Evolutionary conservation across 37 sponge, comb jelly and placozoan species (phyloP), one percentile per base, ranked within the genome.

Genomic region (Agelas oroides): DNA sequence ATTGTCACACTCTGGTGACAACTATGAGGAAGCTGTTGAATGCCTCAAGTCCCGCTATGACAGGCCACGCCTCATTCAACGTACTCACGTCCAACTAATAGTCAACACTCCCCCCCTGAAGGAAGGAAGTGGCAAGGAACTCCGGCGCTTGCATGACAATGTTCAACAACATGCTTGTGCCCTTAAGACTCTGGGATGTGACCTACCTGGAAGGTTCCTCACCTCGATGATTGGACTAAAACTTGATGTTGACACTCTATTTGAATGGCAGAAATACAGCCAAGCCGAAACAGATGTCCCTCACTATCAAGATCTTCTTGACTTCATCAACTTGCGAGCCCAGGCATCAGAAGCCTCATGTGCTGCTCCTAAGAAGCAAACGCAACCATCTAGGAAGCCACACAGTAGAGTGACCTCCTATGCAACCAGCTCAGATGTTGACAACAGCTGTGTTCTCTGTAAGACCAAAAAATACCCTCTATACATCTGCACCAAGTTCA

Each of bases 141-240:
- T 84, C 60, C 17, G 84, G 30, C 23, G 34, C 31, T 41, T 85
- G 31, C 85, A 85, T 53, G 85, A 85, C 68, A 53, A 17, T 25
- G 55, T 86, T 54, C 60, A 77, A 59, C 86, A 86, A 59, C 86
- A 86, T 55, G 62, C 70, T 68, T 79, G 86, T 59, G 86, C 86
- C 56, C 39, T 86, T 19, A 78, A 78, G 73, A 74, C 75, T 31
- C 20, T 73, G 75, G 84, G 84, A 31, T 74, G 75, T 46, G 84
- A 84, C 1, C 57, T 74, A 33, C 75, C 66, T 12, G 84, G 65
- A 18, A 41, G 16, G 23, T 84, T 84, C 72, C 57, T 86, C 33
- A 86, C 86, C n/a, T 69, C 78, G 1, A 61, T 78, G 61, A 71
- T 70, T 15, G 71, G 78, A 40, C 52, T 86, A 28, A 86, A 86